Conservation (phyloP, 2,113 vertebrate genomes). For the Myiopsitta monachus region DNA sequence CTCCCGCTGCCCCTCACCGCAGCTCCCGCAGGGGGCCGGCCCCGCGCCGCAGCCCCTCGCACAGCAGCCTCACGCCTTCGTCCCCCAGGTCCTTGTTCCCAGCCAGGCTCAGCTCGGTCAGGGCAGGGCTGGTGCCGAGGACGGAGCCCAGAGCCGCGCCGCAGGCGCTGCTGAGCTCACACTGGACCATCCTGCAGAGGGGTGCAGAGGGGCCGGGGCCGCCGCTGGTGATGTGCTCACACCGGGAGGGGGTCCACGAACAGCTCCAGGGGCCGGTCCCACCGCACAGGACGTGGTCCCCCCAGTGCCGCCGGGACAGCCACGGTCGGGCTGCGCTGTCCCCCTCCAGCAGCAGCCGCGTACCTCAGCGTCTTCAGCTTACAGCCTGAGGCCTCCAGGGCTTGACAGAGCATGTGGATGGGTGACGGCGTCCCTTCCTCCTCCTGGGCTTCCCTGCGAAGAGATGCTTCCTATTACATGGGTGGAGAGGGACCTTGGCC, state of each 20-base stretch:
- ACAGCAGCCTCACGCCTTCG: not conserved
- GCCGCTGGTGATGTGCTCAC: fast-evolving
- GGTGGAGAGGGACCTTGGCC: not conserved
- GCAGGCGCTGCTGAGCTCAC: not conserved
- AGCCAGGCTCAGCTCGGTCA: not conserved
- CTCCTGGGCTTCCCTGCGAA: not conserved
- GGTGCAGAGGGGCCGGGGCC: fast-evolving
- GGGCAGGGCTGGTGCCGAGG: not conserved
- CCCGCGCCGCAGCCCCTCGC: not conserved
- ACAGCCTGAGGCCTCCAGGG: not conserved
- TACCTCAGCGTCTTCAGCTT: not conserved
- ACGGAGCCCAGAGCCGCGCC: not conserved
- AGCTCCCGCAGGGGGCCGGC: not conserved
- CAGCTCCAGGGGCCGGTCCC: not conserved
- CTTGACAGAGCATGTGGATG: not conserved
- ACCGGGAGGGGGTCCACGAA: fast-evolving
- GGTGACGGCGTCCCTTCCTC: not conserved
- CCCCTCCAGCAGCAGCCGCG: not conserved
- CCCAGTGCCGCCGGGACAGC: too few relatives aligned
- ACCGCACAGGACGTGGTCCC: fast-evolving
- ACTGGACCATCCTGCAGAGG: not conserved
- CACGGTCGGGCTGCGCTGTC: too few relatives aligned
- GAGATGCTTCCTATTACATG: not conserved
- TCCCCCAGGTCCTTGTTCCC: not conserved
- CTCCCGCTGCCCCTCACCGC: not conserved